Evolutionary conservation across 37 sponge, comb jelly and placozoan species (phyloP).

Genomic region (Theonella swinhoei): DNA sequence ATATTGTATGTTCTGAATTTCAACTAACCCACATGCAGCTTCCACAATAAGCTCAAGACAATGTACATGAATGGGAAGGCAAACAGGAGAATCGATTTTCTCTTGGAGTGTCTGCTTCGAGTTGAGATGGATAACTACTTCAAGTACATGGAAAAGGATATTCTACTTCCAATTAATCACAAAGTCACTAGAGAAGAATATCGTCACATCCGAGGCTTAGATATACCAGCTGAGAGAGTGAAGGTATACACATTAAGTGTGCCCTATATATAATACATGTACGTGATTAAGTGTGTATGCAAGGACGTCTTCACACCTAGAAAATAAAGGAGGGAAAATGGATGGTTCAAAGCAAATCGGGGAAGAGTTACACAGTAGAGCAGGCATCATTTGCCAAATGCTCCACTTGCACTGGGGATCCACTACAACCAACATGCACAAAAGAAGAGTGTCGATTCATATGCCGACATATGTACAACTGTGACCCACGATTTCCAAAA

Average conservation of each 20-base stretch:
- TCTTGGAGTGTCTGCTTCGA: constrained; percentile 25
- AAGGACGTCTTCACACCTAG: too few relatives aligned
- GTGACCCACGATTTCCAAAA: constrained; percentile 47
- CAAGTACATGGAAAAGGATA: background rate
- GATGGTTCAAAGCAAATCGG: constrained; percentile 20
- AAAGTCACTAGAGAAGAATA: background rate
- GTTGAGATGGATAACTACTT: constrained; percentile 41
- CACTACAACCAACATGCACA: background rate
- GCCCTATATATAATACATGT: too few relatives aligned
- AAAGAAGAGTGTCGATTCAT: constrained; percentile 15
- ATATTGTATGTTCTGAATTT: background rate
- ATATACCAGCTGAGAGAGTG: constrained; percentile 22
- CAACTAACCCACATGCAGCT: constrained; percentile 7
- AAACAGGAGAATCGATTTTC: constrained; percentile 41
- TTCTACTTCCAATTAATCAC: too few relatives aligned
- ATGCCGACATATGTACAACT: constrained; percentile 45
- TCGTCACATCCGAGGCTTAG: constrained; percentile 18
- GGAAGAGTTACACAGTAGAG: background rate
- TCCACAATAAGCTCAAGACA: constrained; percentile 50
- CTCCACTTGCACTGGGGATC: background rate
- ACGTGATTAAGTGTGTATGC: too few relatives aligned
- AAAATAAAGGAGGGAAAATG: constrained; percentile 2
- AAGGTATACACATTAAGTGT: background rate
- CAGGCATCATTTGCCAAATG: background rate
- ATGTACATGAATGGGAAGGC: constrained; percentile 40